A percentile compares a stretch with the other conserved stretches of the same genome.
Evolutionary conservation across 2,113 vertebrate genomes (phyloP).

Genomic region (Hiodon alosoides): DNA sequence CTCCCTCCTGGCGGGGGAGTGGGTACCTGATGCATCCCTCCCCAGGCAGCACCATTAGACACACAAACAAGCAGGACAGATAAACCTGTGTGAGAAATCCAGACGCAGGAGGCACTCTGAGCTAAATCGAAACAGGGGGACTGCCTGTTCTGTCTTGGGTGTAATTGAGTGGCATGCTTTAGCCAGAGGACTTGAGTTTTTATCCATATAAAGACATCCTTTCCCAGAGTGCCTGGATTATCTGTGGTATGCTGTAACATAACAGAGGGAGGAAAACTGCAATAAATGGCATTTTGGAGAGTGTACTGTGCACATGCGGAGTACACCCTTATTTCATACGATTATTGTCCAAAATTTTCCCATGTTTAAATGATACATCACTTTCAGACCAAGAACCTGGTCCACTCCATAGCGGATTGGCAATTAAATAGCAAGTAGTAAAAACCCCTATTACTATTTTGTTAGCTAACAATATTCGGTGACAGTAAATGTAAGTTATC

Average conservation of each 20-base stretch:
- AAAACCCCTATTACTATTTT: constrained; percentile 36
- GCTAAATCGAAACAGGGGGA: constrained; percentile 4
- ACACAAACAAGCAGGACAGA: not conserved
- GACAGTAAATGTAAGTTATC: constrained; percentile 32
- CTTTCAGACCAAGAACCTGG: constrained; percentile 19
- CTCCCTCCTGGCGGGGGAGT: no score
- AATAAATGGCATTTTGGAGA: constrained; percentile 18
- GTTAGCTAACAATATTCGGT: constrained; percentile 31
- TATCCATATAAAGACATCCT: constrained; percentile 32
- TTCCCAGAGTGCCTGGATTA: constrained; percentile 24
- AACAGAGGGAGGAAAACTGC: constrained; percentile 16
- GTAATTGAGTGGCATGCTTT: constrained; percentile 17
- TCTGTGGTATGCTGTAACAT: constrained; percentile 18
- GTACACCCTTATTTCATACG: constrained; percentile 12
- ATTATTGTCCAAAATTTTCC: constrained; percentile 17
- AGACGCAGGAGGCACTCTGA: constrained; percentile 11
- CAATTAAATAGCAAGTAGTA: constrained; percentile 35
- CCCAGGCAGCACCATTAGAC: not conserved
- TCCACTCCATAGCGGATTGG: constrained; percentile 22
- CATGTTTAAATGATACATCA: constrained; percentile 19
- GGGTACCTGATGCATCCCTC: no score
- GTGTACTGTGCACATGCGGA: not conserved
- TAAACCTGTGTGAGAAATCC: not conserved
- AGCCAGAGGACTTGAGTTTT: constrained; percentile 9
- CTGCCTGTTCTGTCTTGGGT: constrained; percentile 19